Evolutionary conservation across 2,888 invertebrate genomes (phyloP).

Genomic region (Polymixis flavicincta): DNA sequence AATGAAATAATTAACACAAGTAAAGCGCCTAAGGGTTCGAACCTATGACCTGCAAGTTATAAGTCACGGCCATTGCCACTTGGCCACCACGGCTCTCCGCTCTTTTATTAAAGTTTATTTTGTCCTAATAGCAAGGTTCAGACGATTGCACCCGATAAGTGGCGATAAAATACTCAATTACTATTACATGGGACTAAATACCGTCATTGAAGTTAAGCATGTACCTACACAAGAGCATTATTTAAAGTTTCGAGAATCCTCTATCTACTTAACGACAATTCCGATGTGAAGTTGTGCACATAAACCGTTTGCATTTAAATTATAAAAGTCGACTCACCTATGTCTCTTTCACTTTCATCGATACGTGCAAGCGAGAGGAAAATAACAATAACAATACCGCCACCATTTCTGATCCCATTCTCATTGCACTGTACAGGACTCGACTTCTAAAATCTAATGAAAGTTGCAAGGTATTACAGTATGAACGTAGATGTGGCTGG

Average conservation of each 20-base stretch:
- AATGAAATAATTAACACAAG: too few relatives aligned
- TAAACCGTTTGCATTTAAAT: constrained; percentile 23
- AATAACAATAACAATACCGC: constrained; percentile 30
- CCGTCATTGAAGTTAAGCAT: constrained; percentile 16
- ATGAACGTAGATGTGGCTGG: constrained; percentile 48
- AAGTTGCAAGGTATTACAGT: constrained; percentile 58
- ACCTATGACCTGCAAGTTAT: too few relatives aligned
- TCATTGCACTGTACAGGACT: constrained; percentile 33
- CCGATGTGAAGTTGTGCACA: neutral
- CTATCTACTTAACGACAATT: neutral
- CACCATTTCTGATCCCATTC: constrained; percentile 35
- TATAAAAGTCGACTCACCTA: constrained; percentile 1
- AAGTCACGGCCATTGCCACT: too few relatives aligned
- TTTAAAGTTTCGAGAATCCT: neutral
- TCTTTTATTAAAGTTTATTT: neutral
- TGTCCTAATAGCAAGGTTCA: neutral
- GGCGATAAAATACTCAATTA: constrained; percentile 21
- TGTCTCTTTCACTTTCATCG: neutral
- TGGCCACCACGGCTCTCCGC: too few relatives aligned
- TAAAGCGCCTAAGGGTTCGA: too few relatives aligned
- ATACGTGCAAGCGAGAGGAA: constrained; percentile 6
- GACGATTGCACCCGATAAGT: constrained; percentile 17
- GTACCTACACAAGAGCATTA: neutral
- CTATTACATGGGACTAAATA: constrained; percentile 14
- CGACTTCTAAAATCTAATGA: constrained; percentile 37